Evolutionary conservation across 1,140 invertebrate species (phyloP).

Genomic region (Anthonomus grandis): DNA sequence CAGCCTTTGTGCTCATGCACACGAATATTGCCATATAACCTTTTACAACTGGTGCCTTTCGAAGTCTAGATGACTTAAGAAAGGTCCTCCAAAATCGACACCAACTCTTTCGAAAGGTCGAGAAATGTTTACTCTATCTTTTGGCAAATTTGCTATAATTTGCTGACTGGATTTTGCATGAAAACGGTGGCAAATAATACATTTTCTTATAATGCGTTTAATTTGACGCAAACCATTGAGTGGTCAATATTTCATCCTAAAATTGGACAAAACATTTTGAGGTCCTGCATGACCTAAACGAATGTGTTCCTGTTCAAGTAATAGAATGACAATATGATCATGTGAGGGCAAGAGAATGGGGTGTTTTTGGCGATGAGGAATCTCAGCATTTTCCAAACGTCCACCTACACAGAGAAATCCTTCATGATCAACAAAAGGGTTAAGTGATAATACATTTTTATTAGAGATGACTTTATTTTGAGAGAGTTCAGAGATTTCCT

Average conservation of each 20-base stretch:
- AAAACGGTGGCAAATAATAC: conserved; percentile 12
- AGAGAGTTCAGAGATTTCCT: not conserved
- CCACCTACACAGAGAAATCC: not conserved
- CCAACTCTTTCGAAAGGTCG: conserved; percentile 12
- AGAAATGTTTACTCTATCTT: not conserved
- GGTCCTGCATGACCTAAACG: no score
- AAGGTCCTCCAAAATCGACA: conserved; percentile 23
- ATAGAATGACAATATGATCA: not conserved
- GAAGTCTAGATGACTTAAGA: conserved; percentile 1
- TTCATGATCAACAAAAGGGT: not conserved
- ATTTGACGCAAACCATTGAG: no score
- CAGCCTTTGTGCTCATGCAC: conserved; percentile 44
- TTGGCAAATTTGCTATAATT: conserved; percentile 19
- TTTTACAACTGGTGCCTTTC: conserved; percentile 34
- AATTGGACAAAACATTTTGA: no score
- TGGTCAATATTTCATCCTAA: no score
- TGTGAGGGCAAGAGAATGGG: not conserved
- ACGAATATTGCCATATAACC: conserved; percentile 46
- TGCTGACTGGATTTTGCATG: not conserved
- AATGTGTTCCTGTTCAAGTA: conserved; percentile 35
- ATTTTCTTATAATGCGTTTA: conserved; percentile 14
- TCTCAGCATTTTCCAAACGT: not conserved
- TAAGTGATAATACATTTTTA: not conserved
- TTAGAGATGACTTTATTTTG: not conserved
- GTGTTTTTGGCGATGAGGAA: not conserved